Evolutionary conservation across 2,113 vertebrate genomes (phyloP).

Genomic region (Glaucomys volans): DNA sequence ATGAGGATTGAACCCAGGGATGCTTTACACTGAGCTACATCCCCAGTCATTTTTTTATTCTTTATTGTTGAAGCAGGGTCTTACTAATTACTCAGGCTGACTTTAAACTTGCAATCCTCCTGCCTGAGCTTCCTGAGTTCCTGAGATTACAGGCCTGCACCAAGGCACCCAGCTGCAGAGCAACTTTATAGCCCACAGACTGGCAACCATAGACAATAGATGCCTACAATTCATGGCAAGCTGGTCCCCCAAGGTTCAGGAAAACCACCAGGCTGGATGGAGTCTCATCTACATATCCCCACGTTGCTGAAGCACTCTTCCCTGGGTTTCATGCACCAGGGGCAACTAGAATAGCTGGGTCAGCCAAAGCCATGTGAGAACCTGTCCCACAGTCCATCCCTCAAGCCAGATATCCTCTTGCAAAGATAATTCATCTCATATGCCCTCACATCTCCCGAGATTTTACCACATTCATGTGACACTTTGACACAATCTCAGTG

Average conservation of each 20-base stretch:
- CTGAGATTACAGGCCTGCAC: no score
- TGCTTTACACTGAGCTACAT: no score
- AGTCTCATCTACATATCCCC: neutral
- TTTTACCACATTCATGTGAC: neutral
- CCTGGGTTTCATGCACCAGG: neutral
- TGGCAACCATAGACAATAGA: neutral
- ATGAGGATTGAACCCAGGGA: no score
- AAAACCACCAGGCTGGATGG: neutral
- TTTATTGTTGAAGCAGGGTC: no score
- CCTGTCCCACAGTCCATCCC: no score
- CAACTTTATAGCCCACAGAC: no score
- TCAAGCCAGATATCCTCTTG: neutral
- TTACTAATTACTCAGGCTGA: no score
- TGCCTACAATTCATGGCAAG: neutral
- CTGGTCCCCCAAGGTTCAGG: neutral
- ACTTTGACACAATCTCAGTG: neutral
- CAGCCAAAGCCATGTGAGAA: neutral
- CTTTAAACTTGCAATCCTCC: no score
- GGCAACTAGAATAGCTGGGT: neutral
- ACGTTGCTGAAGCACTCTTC: neutral
- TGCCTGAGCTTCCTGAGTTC: no score
- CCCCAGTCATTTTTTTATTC: no score
- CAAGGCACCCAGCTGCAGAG: no score
- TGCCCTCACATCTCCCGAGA: neutral
- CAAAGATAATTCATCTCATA: neutral